Base-by-base conservation (phyloP, 2,888 invertebrate species). In the Cheiracanthium punctorium region DNA sequence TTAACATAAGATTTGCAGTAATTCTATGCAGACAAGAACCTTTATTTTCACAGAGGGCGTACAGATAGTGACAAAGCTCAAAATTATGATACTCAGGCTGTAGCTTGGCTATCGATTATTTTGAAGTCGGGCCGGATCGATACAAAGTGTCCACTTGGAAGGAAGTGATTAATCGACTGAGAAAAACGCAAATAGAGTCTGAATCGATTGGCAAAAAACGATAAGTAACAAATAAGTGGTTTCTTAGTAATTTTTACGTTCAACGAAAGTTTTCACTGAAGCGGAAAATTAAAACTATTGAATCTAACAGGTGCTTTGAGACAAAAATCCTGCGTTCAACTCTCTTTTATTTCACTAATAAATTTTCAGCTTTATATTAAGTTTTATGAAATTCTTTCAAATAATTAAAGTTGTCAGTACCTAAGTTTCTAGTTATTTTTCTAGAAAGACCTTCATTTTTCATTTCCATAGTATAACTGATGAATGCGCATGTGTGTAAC, bases 121-220 rank as follows among this genome's bases (percentile, higher is more conserved):
- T 67, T 29, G 67, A 69, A 74, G 33, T 48, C 17, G 43, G 43
- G 71, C 12, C 17, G 74, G 74, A 81, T 81, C 81, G 69, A 81
- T 81, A 48, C 30, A 69, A 77, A 84, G 82, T 84, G 82, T 84
- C 82, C 82, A 84, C 76, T 84, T 84, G 77, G 82, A 84, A 77
- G 77, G 77, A 77, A 77, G 77, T 84, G 77, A 84, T 84, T 84
- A 84, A 84, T 84, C 72, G 82, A 84, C 77, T 84, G 77, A 84
- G 77, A 84, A 84, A 84, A 84, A 77, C 77, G 77, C 82, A 82
- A 77, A 82, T 82, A 75, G 76, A 82, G 69, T 82, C 77, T 77
- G 65, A 77, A 79, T 84, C 82, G 82, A 84, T 84, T 72, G 76
- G 72, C 67, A 73, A 84, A 80, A 84, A 84, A 84, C 82, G 77